Conservation (phyloP, 2,113 vertebrate species). For the Cavia porcellus region DNA sequence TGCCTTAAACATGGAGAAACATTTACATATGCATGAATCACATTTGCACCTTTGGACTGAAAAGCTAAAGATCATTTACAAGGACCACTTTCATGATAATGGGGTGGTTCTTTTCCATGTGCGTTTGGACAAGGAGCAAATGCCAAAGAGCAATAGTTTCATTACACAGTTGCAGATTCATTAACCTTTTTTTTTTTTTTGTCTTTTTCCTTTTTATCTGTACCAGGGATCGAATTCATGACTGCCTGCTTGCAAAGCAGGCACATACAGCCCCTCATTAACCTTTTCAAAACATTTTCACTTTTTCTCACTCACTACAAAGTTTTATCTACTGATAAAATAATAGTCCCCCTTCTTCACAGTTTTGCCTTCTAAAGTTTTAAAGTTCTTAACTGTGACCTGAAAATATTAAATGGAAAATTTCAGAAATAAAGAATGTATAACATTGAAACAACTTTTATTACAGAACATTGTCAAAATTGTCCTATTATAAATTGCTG, state of each 20-base stretch:
- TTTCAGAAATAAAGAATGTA: neutral
- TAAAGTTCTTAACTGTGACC: neutral
- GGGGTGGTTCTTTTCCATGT: neutral
- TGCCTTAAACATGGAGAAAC: neutral
- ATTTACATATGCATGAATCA: neutral
- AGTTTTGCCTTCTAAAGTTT: neutral
- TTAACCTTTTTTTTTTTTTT: neutral
- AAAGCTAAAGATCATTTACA: constrained; percentile 32
- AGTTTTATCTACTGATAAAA: neutral
- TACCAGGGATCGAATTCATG: no score
- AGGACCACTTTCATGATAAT: neutral
- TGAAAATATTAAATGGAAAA: neutral
- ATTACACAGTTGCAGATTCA: neutral
- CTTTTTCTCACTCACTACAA: neutral
- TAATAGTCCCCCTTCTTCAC: neutral
- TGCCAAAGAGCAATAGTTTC: neutral
- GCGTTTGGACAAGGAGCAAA: constrained; percentile 17
- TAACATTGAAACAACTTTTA: neutral
- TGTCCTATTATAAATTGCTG: neutral
- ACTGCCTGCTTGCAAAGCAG: no score
- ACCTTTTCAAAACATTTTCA: neutral
- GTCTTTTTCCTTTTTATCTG: no score
- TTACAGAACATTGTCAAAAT: neutral
- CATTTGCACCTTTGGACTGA: neutral
- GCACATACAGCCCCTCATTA: no score